These are phyloP conservation scores for Andrena praecox DNA, from an alignment of 2,888 invertebrate genomes.

Conservation along the genomic window DNA sequence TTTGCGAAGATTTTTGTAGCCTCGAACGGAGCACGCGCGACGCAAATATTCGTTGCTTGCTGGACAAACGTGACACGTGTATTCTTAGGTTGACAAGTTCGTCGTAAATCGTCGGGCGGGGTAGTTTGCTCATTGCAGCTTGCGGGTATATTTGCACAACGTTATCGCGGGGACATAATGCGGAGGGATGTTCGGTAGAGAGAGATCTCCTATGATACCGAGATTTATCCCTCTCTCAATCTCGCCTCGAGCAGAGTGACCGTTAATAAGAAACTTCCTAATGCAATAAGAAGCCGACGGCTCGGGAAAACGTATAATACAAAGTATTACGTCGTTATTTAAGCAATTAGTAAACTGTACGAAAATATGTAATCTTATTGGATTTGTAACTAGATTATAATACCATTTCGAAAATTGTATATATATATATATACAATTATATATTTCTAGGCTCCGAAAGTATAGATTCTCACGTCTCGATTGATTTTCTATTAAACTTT, in stretches of 20 bases:
- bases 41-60: conserved; percentile 17
- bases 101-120: neutral
- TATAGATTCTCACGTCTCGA: conserved; percentile 34
- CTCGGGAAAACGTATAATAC: conserved; percentile 30
- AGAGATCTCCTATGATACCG: neutral
- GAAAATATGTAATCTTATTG: conserved; percentile 23
- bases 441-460: conserved; percentile 36
- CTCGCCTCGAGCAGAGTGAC: neutral
- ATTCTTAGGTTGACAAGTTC: conserved; percentile 12
- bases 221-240: conserved; percentile 7
- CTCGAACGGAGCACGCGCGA: neutral
- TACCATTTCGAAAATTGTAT: conserved; percentile 34
- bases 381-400: conserved; percentile 36
- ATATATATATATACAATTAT: conserved; percentile 17
- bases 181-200: neutral
- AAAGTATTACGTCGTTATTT: conserved; percentile 57
- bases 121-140: conserved; percentile 15
- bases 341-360: conserved; percentile 18
- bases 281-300: conserved; percentile 12
- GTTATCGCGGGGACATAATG: neutral
- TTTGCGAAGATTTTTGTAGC: neutral
- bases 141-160: conserved; percentile 25
- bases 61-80: conserved; percentile 1
- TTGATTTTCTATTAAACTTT: conserved; percentile 65
- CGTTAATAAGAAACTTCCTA: conserved; percentile 9